These are phyloP conservation scores for Diacarnus erythraeanus DNA, from an alignment of 37 sponge, comb jelly and placozoan genomes.

Conservation along the genomic window DNA sequence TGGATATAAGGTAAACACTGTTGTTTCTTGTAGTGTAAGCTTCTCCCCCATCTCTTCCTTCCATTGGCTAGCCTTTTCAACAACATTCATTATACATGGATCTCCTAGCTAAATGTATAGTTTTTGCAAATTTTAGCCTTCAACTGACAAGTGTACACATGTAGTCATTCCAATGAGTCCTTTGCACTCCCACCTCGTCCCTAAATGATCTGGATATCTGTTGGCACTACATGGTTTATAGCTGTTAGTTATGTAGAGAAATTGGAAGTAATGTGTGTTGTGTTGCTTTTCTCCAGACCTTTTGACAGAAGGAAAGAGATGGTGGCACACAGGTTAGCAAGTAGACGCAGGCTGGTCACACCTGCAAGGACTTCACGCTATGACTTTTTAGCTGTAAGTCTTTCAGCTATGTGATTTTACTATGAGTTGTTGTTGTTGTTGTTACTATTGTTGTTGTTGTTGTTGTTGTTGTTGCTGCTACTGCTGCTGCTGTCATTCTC, in stretches of 20 bases:
- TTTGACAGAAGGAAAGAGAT: constrained; percentile 18
- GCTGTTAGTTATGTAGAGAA: too few species aligned
- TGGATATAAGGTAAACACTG: constrained; percentile 31
- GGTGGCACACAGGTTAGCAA: constrained; percentile 24
- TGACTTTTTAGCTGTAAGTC: constrained; percentile 36
- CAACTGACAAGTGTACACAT: too few species aligned
- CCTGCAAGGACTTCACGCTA: neutral
- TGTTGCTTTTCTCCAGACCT: constrained; percentile 8
- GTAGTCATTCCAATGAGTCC: too few species aligned
- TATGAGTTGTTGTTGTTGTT: neutral
- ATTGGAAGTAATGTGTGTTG: neutral
- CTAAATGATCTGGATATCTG: too few species aligned
- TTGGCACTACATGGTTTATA: too few species aligned
- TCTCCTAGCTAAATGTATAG: too few species aligned
- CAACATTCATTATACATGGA: too few species aligned
- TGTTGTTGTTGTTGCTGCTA: neutral
- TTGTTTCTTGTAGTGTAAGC: too few species aligned
- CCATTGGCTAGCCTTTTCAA: too few species aligned
- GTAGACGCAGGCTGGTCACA: constrained; percentile 34
- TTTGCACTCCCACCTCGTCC: too few species aligned
- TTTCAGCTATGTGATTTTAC: neutral
- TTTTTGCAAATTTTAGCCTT: neutral
- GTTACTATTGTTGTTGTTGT: neutral
- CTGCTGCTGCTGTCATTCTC: neutral
- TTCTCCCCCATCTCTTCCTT: too few species aligned